Evolutionary conservation across 2,113 vertebrate species (phyloP).

Genomic region (Nerophis ophidion): DNA sequence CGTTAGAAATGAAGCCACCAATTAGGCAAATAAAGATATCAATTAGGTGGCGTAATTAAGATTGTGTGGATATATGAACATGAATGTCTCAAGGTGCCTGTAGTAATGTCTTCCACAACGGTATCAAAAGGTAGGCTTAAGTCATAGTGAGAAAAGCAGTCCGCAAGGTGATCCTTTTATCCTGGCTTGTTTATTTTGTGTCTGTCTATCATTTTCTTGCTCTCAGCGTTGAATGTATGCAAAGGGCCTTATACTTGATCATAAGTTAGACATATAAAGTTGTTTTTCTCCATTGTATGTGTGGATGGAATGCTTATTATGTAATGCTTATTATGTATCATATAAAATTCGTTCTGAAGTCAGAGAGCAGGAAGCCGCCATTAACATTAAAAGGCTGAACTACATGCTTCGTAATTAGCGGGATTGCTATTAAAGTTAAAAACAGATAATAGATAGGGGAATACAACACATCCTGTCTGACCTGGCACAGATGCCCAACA

Average conservation of each 20-base stretch:
- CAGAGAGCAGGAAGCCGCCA: neutral
- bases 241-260: constrained; percentile 27
- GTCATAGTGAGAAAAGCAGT: constrained; percentile 32
- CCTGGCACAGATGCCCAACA: neutral
- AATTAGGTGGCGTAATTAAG: constrained; percentile 73
- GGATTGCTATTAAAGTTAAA: constrained; percentile 12
- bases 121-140: constrained; percentile 51
- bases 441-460: constrained; percentile 10
- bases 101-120: constrained; percentile 61
- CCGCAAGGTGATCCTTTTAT: constrained; percentile 18
- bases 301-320: constrained; percentile 4
- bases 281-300: neutral
- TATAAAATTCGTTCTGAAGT: constrained; percentile 25
- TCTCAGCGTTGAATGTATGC: constrained; percentile 13
- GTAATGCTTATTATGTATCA: constrained; percentile 20
- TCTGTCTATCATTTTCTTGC: constrained; percentile 16
- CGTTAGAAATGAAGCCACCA: constrained; percentile 44
- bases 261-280: constrained; percentile 24
- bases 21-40: constrained; percentile 76
- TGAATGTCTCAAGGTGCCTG: constrained; percentile 65
- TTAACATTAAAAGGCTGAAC: constrained; percentile 35
- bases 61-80: constrained; percentile 66
- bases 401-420: constrained; percentile 30
- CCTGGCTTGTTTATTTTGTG: constrained; percentile 25
- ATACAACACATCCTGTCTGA: constrained; percentile 4